These are phyloP conservation scores for Platichthys flesus DNA, from an alignment of 2,113 vertebrate species.

Conservation along the genomic window DNA sequence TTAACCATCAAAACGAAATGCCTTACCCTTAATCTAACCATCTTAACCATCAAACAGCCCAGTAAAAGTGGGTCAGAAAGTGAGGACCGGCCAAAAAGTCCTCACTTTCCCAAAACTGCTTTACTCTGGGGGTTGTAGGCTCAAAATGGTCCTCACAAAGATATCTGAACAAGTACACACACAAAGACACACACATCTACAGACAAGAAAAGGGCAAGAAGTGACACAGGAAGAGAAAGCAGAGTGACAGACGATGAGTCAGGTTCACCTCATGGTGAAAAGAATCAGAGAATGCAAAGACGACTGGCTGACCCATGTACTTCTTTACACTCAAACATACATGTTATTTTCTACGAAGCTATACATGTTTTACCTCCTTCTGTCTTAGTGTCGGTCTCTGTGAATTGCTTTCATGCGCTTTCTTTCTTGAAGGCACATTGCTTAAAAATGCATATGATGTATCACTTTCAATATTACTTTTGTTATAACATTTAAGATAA, in stretches of 20 bases:
- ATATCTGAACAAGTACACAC: neutral
- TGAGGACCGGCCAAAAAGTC: too few relatives aligned
- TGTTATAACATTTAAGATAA: too few relatives aligned
- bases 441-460: too few relatives aligned
- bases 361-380: slow-evolving; percentile 47
- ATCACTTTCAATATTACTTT: too few relatives aligned
- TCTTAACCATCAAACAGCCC: too few relatives aligned
- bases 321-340: too few relatives aligned
- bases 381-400: slow-evolving; percentile 22
- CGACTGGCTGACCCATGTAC: too few relatives aligned
- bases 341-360: neutral
- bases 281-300: neutral
- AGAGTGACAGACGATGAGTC: neutral
- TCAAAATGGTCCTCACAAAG: neutral
- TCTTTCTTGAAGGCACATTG: neutral
- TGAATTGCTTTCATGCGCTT: neutral
- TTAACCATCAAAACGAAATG: too few relatives aligned
- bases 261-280: neutral
- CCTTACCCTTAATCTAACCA: too few relatives aligned
- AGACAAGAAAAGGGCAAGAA: neutral
- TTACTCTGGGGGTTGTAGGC: too few relatives aligned
- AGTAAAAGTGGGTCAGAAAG: too few relatives aligned
- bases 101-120: too few relatives aligned
- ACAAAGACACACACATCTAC: neutral
- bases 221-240: slow-evolving; percentile 31